Evolutionary conservation across 2,888 invertebrate species (phyloP).

Genomic region (Pseudococcus longispinus): DNA sequence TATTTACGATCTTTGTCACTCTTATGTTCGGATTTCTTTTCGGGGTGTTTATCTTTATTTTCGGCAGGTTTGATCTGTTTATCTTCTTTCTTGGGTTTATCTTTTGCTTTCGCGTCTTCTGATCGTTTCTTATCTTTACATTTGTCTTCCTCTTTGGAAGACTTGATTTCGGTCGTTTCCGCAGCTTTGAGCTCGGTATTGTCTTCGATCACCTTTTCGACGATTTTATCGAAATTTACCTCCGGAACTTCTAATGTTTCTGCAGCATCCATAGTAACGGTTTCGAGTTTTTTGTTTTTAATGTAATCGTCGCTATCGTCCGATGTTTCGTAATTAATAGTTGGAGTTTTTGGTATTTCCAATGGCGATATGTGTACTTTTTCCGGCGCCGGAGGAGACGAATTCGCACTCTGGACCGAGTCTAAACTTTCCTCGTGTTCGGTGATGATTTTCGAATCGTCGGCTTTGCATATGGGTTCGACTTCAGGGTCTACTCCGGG

Average conservation of each 20-base stretch:
- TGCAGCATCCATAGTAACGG: background rate
- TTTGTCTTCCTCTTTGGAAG: conserved; percentile 57
- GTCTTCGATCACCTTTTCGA: conserved; percentile 42
- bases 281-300: background rate
- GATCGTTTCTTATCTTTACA: conserved; percentile 62
- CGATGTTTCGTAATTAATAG: conserved; percentile 58
- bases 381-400: background rate
- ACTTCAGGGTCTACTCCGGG: background rate
- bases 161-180: background rate
- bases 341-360: conserved; percentile 60
- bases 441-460: background rate
- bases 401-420: background rate
- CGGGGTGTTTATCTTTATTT: conserved; percentile 5
- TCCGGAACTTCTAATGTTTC: background rate
- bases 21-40: conserved; percentile 24
- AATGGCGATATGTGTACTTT: conserved; percentile 10
- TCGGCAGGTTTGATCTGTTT: conserved; percentile 62
- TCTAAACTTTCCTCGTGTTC: conserved; percentile 33
- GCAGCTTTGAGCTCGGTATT: background rate
- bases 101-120: conserved; percentile 61
- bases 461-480: background rate
- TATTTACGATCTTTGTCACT: conserved; percentile 38
- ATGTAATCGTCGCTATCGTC: conserved; percentile 51
- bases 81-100: conserved; percentile 59
- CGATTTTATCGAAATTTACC: conserved; percentile 14